Percentiles rank a stretch among this genome's conserved stretches.
These are phyloP conservation scores for Zaprionus kolodkinae DNA, from an alignment of 1,140 invertebrate genomes.

Conservation along the genomic window DNA sequence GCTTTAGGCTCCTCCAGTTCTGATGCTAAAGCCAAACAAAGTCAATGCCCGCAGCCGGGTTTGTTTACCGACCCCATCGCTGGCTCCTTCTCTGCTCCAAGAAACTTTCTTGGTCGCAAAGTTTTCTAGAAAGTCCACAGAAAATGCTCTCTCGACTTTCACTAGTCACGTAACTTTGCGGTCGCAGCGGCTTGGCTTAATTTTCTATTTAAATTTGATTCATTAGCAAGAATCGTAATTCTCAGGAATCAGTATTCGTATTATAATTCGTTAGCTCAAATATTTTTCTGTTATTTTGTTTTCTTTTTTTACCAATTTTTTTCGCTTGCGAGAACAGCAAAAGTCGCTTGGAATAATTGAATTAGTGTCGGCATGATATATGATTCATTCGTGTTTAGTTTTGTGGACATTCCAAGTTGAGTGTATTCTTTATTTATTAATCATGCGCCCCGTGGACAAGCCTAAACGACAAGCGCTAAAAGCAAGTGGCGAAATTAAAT, in stretches of 20 bases:
- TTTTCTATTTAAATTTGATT: conserved; percentile 23
- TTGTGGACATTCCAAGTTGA: conserved; percentile 1
- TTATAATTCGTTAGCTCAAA: background rate
- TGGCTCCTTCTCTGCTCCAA: background rate
- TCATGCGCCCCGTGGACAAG: conserved; percentile 49
- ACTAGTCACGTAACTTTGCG: conserved; percentile 16
- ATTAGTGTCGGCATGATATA: conserved; percentile 62
- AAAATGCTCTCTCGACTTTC: conserved; percentile 14
- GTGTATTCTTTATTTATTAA: conserved; percentile 51
- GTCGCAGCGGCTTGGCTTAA: conserved; percentile 2
- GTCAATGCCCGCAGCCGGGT: conserved; percentile 26
- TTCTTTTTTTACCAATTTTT: background rate
- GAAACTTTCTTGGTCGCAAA: conserved; percentile 16
- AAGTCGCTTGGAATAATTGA: conserved; percentile 67
- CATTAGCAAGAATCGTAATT: background rate
- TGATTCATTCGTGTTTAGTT: conserved; percentile 35
- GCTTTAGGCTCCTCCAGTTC: conserved; percentile 15
- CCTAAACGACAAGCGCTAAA: conserved; percentile 20
- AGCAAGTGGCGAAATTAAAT: conserved; percentile 3
- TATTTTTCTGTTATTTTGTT: background rate
- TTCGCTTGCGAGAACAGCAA: conserved; percentile 29
- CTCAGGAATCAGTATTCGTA: background rate
- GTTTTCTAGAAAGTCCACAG: conserved; percentile 20
- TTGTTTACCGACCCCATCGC: background rate
- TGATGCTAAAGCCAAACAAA: conserved; percentile 24